A percentile compares a stretch with the other conserved stretches of the same genome.
Conservation (phyloP, 2,888 invertebrate species). For the Sminthurinus aureus region DNA sequence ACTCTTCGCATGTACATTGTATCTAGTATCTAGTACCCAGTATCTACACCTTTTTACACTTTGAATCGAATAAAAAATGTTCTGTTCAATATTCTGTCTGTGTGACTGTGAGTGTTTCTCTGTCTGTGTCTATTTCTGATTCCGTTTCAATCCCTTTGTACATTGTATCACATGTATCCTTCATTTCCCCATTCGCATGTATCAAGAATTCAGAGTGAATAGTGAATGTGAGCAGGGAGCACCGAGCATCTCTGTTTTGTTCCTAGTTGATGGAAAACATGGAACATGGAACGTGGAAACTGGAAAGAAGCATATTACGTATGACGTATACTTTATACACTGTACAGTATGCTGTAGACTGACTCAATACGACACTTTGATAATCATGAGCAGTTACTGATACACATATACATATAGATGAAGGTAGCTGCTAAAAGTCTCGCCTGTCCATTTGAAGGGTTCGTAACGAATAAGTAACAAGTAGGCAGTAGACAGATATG, state of each 20-base stretch:
- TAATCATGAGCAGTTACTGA: background rate
- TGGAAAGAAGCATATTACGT: conserved; percentile 32
- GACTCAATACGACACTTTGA: background rate
- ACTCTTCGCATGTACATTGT: too few relatives aligned
- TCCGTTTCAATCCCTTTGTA: background rate
- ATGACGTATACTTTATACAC: background rate
- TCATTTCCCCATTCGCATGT: background rate
- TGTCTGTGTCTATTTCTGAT: background rate
- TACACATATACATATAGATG: background rate
- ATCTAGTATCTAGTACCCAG: too few relatives aligned
- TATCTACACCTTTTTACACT: background rate
- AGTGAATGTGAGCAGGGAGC: background rate
- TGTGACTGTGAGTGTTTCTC: background rate
- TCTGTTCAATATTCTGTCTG: background rate
- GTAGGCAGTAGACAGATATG: background rate
- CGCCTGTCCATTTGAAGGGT: background rate
- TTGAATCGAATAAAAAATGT: conserved; percentile 10
- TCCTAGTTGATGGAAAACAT: conserved; percentile 6
- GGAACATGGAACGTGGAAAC: conserved; percentile 1
- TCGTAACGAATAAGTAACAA: background rate
- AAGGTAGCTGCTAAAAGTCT: background rate
- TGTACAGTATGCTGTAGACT: background rate
- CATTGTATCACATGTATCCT: background rate
- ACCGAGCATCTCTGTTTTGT: background rate
- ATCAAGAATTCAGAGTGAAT: too few relatives aligned